phyloP scores from a whole-genome alignment of 2,888 invertebrate genomes.

The Calliphora vomitoria region DNA sequence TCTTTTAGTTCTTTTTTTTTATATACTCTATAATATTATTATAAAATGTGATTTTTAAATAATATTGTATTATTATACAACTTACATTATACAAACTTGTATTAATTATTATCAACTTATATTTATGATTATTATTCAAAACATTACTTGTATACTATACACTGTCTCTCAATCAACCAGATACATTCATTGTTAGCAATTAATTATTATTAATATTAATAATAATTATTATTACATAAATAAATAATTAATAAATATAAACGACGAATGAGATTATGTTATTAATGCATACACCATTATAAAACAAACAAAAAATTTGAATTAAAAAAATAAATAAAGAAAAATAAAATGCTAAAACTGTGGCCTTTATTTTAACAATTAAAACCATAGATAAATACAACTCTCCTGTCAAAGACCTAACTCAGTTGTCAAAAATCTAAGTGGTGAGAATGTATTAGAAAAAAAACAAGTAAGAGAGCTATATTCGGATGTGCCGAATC shows the following conservation, averaged over 20 bases:
- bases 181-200: slow-evolving; percentile 64
- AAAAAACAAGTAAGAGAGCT: no score
- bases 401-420: no score
- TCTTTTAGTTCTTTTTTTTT: no score
- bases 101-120: slow-evolving; percentile 18
- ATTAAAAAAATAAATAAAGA: slow-evolving; percentile 10
- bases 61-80: slow-evolving; percentile 11
- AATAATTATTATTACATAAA: slow-evolving; percentile 13
- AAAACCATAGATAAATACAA: no score
- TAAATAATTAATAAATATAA: slow-evolving; percentile 34
- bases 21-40: slow-evolving; percentile 4
- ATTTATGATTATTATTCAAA: slow-evolving; percentile 41
- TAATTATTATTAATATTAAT: slow-evolving; percentile 44
- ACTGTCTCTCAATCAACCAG: slow-evolving; percentile 46
- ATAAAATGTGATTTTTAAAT: slow-evolving; percentile 66
- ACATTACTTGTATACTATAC: slow-evolving; percentile 63
- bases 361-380: no score
- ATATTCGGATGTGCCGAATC: no score
- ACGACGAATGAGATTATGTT: slow-evolving; percentile 59
- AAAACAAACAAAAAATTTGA: slow-evolving; percentile 20
- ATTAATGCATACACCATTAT: slow-evolving; percentile 13
- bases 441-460: no score
- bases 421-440: no score
- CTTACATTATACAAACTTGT: slow-evolving; percentile 28
- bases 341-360: background rate